Evolutionary conservation across 2,888 invertebrate species (phyloP).

Genomic region (Xestobium rufovillosum): DNA sequence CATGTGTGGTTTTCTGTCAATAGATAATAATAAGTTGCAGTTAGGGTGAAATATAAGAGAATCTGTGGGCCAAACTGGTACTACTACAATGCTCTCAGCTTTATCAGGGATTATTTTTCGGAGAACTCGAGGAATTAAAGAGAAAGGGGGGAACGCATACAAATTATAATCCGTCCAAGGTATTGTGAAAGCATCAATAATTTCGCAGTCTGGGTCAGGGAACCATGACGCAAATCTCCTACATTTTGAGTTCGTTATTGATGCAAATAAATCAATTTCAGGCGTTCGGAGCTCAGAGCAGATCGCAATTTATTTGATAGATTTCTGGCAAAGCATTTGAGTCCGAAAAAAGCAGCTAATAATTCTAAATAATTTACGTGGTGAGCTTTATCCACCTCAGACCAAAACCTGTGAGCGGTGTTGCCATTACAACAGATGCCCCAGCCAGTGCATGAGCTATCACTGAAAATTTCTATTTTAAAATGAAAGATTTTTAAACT

Average conservation of each 20-base stretch:
- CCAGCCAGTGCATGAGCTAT: constrained; percentile 24
- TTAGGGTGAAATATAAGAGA: no score
- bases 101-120: constrained; percentile 12
- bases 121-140: neutral
- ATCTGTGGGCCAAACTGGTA: constrained; percentile 24
- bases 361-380: constrained; percentile 28
- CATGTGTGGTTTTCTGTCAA: no score
- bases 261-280: constrained; percentile 13
- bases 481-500: constrained; percentile 7
- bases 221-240: constrained; percentile 10
- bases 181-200: constrained; percentile 16
- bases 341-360: constrained; percentile 21
- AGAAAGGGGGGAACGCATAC: constrained; percentile 16
- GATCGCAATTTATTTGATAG: constrained; percentile 9
- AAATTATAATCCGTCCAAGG: constrained; percentile 13
- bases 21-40: no score
- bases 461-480: constrained; percentile 24
- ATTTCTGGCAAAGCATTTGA: constrained; percentile 23
- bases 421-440: constrained; percentile 18
- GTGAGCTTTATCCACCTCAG: constrained; percentile 10
- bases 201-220: constrained; percentile 8
- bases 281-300: constrained; percentile 7
- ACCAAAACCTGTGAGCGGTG: constrained; percentile 20
- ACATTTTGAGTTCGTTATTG: constrained; percentile 15
- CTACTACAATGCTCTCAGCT: constrained; percentile 23